phyloP scores from a whole-genome alignment of 92 coral and sea anemone species.

The Palythoa heliodiscus region DNA sequence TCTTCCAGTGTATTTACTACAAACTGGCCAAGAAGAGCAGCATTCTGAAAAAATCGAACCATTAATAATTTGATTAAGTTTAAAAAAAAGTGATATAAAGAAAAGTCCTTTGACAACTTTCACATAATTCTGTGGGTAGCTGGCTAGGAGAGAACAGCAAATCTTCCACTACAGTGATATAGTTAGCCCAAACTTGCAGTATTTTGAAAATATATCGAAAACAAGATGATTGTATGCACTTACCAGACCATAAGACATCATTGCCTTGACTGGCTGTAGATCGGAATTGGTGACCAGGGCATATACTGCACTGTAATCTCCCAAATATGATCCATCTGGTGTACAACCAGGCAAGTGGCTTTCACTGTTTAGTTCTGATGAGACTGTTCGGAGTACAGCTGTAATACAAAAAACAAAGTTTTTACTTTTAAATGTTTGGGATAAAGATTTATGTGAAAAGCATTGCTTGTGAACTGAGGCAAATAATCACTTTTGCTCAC shows the following conservation, averaged over 20 bases:
- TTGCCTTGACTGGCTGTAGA: conserved; percentile 82
- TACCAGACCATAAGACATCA: conserved; percentile 94
- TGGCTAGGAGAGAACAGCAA: no score
- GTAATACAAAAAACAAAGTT: background rate
- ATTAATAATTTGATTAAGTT: background rate
- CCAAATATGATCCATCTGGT: conserved; percentile 59
- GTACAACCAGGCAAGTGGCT: conserved; percentile 64
- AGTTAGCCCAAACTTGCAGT: no score
- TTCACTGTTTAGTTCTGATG: conserved; percentile 28
- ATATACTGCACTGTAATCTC: conserved; percentile 91
- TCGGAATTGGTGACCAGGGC: conserved; percentile 91
- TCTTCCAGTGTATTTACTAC: conserved; percentile 53
- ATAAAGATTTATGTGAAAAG: background rate
- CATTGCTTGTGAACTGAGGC: background rate
- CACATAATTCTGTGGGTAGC: no score
- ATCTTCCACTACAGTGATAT: no score
- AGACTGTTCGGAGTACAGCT: conserved; percentile 34
- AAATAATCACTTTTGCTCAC: no score
- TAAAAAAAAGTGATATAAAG: background rate
- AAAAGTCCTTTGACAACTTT: no score
- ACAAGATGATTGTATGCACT: background rate
- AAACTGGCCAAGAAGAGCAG: conserved; percentile 82
- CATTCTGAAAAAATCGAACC: conserved; percentile 54
- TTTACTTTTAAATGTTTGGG: background rate
- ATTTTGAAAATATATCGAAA: no score